Conservation (phyloP, 2,113 vertebrate genomes). For the Ageneiosus marmoratus region DNA sequence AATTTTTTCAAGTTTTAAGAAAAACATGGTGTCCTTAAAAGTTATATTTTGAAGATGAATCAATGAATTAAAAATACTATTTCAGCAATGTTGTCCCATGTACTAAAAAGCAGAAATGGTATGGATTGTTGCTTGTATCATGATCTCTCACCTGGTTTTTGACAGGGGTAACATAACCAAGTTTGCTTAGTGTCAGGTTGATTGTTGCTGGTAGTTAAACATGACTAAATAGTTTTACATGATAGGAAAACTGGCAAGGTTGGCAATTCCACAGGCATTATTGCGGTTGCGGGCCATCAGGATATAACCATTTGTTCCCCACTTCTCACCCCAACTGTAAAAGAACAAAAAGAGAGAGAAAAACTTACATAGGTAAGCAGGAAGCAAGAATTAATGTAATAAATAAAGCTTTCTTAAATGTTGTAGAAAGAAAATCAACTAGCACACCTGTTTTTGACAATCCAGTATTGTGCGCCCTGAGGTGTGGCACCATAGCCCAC, state of each 20-base stretch:
- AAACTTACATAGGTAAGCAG: not conserved
- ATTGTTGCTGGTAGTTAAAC: not conserved
- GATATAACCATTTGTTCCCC: slow-evolving; percentile 89
- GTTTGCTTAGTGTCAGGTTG: slow-evolving; percentile 35
- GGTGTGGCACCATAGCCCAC: slow-evolving; percentile 84
- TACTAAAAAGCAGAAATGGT: slow-evolving; percentile 15
- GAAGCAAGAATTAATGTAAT: not conserved
- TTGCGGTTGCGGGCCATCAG: slow-evolving; percentile 88
- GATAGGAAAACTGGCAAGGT: slow-evolving; percentile 88
- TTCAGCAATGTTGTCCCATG: not conserved
- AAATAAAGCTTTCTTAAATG: not conserved
- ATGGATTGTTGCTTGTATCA: too few relatives aligned
- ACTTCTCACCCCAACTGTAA: slow-evolving; percentile 86
- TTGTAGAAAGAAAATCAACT: slow-evolving; percentile 8
- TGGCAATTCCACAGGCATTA: slow-evolving; percentile 91
- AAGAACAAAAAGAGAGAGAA: not conserved
- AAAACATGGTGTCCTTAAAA: too few relatives aligned
- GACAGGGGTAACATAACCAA: too few relatives aligned
- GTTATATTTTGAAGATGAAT: not conserved
- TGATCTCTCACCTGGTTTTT: too few relatives aligned
- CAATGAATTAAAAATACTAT: not conserved
- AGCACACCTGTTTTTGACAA: slow-evolving; percentile 93
- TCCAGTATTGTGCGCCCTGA: slow-evolving; percentile 88
- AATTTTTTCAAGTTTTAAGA: too few relatives aligned
- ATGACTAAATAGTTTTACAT: slow-evolving; percentile 72